Conservation (phyloP, 2,888 invertebrate species). For the Hydroisotoma schaefferi region DNA sequence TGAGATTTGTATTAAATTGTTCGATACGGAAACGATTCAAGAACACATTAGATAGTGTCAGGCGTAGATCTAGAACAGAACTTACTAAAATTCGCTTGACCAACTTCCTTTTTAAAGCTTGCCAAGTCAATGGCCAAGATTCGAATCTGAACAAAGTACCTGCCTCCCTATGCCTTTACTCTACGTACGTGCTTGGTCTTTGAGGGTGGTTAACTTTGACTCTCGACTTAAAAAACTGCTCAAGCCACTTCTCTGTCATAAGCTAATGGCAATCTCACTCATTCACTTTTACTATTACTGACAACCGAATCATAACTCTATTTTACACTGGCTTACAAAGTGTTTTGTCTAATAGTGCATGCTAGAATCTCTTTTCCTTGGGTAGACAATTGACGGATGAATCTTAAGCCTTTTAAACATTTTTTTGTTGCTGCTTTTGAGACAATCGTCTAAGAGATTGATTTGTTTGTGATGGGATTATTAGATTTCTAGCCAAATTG, state of each 20-base stretch:
- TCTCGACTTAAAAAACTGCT: constrained; percentile 17
- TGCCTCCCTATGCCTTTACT: too few species aligned
- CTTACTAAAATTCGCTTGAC: neutral
- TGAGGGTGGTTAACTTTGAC: constrained; percentile 4
- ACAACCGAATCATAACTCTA: neutral
- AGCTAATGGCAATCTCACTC: constrained; percentile 14
- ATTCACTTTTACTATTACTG: constrained; percentile 4
- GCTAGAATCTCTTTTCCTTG: too few species aligned
- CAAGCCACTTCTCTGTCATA: constrained; percentile 3
- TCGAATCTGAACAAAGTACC: neutral
- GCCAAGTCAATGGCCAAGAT: constrained; percentile 3
- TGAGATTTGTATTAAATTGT: neutral
- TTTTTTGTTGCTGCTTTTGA: too few species aligned
- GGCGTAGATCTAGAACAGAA: neutral
- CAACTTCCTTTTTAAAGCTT: constrained; percentile 11
- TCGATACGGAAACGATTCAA: neutral
- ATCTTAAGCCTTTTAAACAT: too few species aligned
- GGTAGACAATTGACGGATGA: too few species aligned
- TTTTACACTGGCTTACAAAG: neutral
- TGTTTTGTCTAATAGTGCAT: too few species aligned
- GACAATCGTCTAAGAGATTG: too few species aligned
- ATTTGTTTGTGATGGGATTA: too few species aligned
- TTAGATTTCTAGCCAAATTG: too few species aligned
- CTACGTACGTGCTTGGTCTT: neutral
- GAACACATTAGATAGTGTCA: neutral